Conservation (phyloP, 2,888 invertebrate genomes). For the Boloria selene region DNA sequence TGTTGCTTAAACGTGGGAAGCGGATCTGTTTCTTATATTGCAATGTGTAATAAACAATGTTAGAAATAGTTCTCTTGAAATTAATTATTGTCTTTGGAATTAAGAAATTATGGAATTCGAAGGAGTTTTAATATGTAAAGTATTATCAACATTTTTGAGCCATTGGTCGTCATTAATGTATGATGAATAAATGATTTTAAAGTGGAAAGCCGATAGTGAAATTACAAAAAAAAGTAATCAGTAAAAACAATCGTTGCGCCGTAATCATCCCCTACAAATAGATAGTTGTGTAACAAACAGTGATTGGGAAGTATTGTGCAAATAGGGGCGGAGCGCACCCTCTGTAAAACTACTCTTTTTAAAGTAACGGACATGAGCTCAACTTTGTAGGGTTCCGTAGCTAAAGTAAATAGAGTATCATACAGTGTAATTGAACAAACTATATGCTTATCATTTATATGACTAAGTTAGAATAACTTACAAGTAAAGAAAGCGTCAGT, state of each 20-base stretch:
- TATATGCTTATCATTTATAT: no score
- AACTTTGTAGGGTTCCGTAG: conserved; percentile 39
- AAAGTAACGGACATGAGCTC: conserved; percentile 49
- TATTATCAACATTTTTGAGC: no score
- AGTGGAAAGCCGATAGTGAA: conserved; percentile 13
- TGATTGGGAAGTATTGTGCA: conserved; percentile 73
- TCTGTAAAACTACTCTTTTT: conserved; percentile 61
- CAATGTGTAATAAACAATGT: background rate
- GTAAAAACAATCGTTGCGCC: conserved; percentile 38
- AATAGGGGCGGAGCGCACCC: conserved; percentile 67
- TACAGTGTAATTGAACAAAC: background rate
- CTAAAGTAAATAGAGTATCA: background rate
- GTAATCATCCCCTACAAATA: conserved; percentile 50
- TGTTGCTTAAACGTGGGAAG: conserved; percentile 42
- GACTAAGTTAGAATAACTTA: no score
- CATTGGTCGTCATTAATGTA: background rate
- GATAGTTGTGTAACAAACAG: conserved; percentile 59
- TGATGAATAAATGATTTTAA: conserved; percentile 10
- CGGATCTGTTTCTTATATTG: conserved; percentile 5
- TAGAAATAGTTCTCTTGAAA: background rate
- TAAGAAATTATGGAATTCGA: no score
- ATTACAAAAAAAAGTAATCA: conserved; percentile 40
- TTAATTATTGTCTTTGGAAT: no score
- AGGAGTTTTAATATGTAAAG: no score
- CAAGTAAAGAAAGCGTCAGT: no score